Base-by-base conservation (phyloP, 2,113 vertebrate genomes). In the Psilopogon haemacephalus region DNA sequence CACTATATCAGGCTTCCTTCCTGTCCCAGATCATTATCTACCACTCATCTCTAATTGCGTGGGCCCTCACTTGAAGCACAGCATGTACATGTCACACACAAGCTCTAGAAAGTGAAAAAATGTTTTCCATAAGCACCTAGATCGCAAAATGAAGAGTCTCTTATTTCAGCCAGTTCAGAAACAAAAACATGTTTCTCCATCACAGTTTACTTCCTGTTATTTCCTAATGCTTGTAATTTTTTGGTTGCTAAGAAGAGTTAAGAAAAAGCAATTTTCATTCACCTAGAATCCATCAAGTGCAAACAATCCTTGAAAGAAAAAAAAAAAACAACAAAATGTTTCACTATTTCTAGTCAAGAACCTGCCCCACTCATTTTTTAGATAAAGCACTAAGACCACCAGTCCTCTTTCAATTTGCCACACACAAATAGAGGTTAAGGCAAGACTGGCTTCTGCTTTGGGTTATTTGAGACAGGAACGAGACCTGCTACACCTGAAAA, bases 1-100 rank as follows among this genome's bases (percentile, higher is more conserved):
- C 89, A 87, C 67, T 44, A n/a, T 44, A 70, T 79, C 84, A 84
- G 21, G 48, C n/a, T 97, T 96, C 95, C 95, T 96, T 95, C 96
- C 96, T 95, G 95, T 48, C 58, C 30, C 88, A 94, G 79, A 89
- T 90, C 84, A 84, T 84, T 89, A 91, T 96, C 94, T 95, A 81
- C 86, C 87, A 93, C 91, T 91, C 88, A 82, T n/a, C 74, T 77
- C 74, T 73, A 93, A 96, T 81, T 90, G 90, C 17, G 62, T 96
- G 89, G 74, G 85, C 83, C 40, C 21, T 44, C 56, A 77, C 77
- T 83, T 82, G 20, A 32, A 54, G 56, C 58, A 88, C 40, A 71
- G 27, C 37, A 70, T 69, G 48, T 79, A 68, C 35, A 70, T 0
- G 5, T 58, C 30, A 72, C 33, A 50, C 14, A 52, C 58, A 83